Percentiles rank a stretch among this genome's conserved stretches.
phyloP scores from a whole-genome alignment of 2,888 invertebrate genomes.

The Drosophila prostipennis region DNA sequence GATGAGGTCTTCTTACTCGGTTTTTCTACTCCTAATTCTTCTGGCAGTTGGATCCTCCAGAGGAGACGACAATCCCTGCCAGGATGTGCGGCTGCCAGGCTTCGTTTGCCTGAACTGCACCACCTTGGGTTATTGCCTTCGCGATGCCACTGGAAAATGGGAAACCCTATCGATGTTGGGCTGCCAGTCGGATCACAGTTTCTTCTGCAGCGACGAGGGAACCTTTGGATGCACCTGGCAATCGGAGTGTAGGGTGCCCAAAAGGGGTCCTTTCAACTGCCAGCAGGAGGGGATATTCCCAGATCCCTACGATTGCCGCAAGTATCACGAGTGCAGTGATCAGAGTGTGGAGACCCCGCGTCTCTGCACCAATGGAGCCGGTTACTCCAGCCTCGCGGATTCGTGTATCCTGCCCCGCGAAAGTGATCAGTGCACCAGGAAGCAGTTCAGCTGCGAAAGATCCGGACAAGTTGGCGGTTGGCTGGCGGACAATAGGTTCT shows the following conservation, averaged over 20 bases:
- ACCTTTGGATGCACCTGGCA: constrained; percentile 68
- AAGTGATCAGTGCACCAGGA: constrained; percentile 57
- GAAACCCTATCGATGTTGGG: constrained; percentile 55
- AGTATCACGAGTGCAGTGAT: constrained; percentile 76
- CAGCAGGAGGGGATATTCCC: constrained; percentile 75
- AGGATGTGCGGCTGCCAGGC: constrained; percentile 61
- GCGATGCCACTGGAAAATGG: constrained; percentile 58
- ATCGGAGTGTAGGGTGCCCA: constrained; percentile 58
- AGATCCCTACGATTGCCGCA: constrained; percentile 82
- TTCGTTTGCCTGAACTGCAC: constrained; percentile 73
- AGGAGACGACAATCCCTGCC: constrained; percentile 68
- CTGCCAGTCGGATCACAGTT: constrained; percentile 59
- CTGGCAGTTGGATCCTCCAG: constrained; percentile 37
- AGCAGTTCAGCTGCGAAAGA: constrained; percentile 70
- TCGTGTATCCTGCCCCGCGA: constrained; percentile 64
- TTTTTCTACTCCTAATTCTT: constrained; percentile 21
- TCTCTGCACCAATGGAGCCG: constrained; percentile 67
- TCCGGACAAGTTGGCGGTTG: constrained; percentile 71
- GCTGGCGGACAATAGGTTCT: constrained; percentile 70
- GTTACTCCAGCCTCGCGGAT: constrained; percentile 64
- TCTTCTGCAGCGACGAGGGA: constrained; percentile 72
- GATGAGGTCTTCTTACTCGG: constrained; percentile 46
- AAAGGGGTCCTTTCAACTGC: constrained; percentile 71
- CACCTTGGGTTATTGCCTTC: constrained; percentile 67
- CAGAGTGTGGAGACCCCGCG: constrained; percentile 58